phyloP scores from a whole-genome alignment of 2,113 vertebrate genomes.

The Thamnophis sirtalis region DNA sequence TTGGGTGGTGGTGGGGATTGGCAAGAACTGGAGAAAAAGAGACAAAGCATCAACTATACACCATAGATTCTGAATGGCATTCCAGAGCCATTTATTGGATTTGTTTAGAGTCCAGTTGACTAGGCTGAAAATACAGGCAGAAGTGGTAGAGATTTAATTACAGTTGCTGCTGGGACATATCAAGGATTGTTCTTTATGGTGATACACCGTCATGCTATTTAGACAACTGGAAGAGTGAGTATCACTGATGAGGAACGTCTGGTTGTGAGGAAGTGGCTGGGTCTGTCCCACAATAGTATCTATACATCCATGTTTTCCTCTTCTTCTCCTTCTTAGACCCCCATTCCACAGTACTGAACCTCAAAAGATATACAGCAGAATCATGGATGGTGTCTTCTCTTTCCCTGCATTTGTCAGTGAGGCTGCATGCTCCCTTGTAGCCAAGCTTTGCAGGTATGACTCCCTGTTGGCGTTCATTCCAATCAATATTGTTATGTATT shows the following conservation, averaged over 20 bases:
- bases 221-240: neutral
- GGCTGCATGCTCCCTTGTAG: constrained; percentile 73
- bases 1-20: neutral
- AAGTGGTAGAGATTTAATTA: neutral
- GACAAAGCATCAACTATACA: neutral
- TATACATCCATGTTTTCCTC: neutral
- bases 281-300: neutral
- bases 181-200: neutral
- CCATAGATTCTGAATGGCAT: neutral
- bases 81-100: neutral
- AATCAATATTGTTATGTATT: no score
- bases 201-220: neutral
- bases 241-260: no score
- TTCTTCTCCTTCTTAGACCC: constrained; percentile 56
- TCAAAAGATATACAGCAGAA: constrained; percentile 77
- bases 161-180: neutral
- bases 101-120: neutral
- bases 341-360: constrained; percentile 79
- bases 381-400: constrained; percentile 72
- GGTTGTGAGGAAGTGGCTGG: neutral
- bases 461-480: neutral
- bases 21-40: no score
- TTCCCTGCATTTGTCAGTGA: constrained; percentile 73
- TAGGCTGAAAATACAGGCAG: neutral
- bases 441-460: constrained; percentile 77